Evolutionary conservation across 2,888 invertebrate species (phyloP).

Genomic region (Macrophya alboannulata): DNA sequence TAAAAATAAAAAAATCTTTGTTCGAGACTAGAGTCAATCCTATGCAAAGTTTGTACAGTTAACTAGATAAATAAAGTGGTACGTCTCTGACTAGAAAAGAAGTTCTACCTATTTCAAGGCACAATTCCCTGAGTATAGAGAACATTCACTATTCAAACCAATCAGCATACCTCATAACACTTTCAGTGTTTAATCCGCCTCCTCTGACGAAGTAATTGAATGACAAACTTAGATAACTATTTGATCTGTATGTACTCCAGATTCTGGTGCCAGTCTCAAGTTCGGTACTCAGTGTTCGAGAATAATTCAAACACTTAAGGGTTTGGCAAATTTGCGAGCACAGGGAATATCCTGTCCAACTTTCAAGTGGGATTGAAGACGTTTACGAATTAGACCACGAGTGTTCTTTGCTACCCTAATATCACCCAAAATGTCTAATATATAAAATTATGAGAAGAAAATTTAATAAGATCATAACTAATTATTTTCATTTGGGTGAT

Average conservation of each 20-base stretch:
- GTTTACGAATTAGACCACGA: neutral
- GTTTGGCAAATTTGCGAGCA: conserved; percentile 13
- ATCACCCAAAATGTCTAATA: neutral
- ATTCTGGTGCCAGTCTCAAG: conserved; percentile 43
- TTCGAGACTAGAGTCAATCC: neutral
- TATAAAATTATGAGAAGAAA: neutral
- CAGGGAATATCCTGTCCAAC: conserved; percentile 1
- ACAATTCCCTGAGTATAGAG: neutral
- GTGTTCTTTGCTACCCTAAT: neutral
- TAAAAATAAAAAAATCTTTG: neutral
- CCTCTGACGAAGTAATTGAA: conserved; percentile 33
- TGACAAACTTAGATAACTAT: conserved; percentile 38
- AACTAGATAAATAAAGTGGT: neutral
- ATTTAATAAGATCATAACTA: neutral
- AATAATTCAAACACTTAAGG: conserved; percentile 22
- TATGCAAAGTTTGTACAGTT: neutral
- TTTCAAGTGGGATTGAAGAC: conserved; percentile 18
- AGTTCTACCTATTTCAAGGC: neutral
- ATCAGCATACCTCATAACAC: conserved; percentile 44
- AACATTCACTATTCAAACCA: conserved; percentile 21
- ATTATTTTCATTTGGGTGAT: too few relatives aligned
- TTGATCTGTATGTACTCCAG: conserved; percentile 15
- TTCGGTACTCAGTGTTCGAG: conserved; percentile 13
- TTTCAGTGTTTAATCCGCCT: conserved; percentile 42
- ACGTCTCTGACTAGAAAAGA: neutral